These are phyloP conservation scores for Bombus impatiens DNA, from an alignment of 1,140 invertebrate species.

Conservation along the genomic window DNA sequence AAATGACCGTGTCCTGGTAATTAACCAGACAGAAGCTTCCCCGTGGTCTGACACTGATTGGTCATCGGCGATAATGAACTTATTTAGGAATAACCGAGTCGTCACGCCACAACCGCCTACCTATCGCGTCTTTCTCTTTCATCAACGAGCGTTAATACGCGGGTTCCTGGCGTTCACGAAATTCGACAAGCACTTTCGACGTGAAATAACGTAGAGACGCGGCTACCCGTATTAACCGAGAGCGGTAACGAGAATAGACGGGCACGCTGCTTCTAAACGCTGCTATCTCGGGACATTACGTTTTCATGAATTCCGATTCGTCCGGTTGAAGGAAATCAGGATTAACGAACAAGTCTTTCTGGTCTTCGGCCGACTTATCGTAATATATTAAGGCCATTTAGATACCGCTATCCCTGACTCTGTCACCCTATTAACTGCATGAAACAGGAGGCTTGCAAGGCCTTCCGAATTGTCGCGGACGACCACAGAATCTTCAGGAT, in stretches of 20 bases:
- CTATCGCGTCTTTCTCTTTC: not conserved
- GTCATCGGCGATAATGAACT: conserved; percentile 35
- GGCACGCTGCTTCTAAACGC: conserved; percentile 23
- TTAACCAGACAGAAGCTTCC: conserved; percentile 34
- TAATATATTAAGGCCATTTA: conserved; percentile 56
- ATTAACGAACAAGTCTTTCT: conserved; percentile 45
- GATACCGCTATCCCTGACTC: conserved; percentile 60
- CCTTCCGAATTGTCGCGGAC: conserved; percentile 8
- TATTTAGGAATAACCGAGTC: conserved; percentile 24
- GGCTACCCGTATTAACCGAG: conserved; percentile 33
- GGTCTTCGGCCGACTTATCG: conserved; percentile 41
- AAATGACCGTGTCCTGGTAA: conserved; percentile 36
- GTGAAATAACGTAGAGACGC: not conserved
- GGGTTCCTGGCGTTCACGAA: not conserved
- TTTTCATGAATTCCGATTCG: conserved; percentile 50
- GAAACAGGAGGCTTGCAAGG: not conserved
- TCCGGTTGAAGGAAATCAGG: conserved; percentile 25
- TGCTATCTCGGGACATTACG: conserved; percentile 42
- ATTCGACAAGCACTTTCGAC: conserved; percentile 10
- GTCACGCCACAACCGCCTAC: not conserved
- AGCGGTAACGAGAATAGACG: not conserved
- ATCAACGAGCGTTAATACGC: not conserved
- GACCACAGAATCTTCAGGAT: not conserved
- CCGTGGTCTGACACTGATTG: conserved; percentile 31
- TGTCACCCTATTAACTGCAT: conserved; percentile 45